Conservation (phyloP, 23 tunicate species). For the Styela plicata region DNA sequence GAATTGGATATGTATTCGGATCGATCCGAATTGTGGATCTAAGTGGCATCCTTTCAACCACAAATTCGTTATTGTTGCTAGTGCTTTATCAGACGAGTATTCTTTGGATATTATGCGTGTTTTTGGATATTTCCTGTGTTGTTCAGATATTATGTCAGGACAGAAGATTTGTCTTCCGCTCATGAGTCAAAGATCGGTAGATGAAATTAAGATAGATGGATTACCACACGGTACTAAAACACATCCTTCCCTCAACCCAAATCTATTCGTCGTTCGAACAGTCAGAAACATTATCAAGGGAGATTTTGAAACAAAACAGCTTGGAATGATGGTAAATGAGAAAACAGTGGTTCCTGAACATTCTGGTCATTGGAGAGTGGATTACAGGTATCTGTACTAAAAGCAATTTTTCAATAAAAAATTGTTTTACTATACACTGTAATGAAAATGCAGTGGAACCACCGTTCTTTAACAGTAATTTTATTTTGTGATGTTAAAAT, state of each 20-base stretch:
- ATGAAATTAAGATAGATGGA: slow-evolving; percentile 19
- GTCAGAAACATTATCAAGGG: slow-evolving; percentile 39
- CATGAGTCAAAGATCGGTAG: slow-evolving; percentile 18
- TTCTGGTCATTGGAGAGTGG: slow-evolving; percentile 16
- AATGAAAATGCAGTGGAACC: too few species aligned
- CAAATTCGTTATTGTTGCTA: too few species aligned
- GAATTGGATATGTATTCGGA: too few species aligned
- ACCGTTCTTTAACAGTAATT: too few species aligned
- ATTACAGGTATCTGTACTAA: slow-evolving; percentile 63
- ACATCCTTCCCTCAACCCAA: slow-evolving; percentile 30
- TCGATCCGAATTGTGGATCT: too few species aligned
- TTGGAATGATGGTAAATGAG: background rate
- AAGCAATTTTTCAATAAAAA: too few species aligned
- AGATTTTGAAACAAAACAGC: slow-evolving; percentile 24
- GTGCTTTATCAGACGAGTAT: too few species aligned
- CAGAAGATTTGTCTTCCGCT: slow-evolving; percentile 29
- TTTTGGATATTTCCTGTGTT: too few species aligned
- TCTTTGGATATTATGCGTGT: too few species aligned
- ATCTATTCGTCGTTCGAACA: slow-evolving; percentile 41
- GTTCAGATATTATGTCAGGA: slow-evolving; percentile 27
- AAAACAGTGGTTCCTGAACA: slow-evolving; percentile 23
- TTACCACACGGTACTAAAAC: slow-evolving; percentile 7
- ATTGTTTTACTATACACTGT: too few species aligned
- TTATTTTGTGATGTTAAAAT: too few species aligned
- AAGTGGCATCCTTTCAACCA: too few species aligned